Evolutionary conservation across 2,797 vertebrate species (phyloP), one percentile per base, ranked within the genome.

Genomic region (Serranus cabrilla): DNA sequence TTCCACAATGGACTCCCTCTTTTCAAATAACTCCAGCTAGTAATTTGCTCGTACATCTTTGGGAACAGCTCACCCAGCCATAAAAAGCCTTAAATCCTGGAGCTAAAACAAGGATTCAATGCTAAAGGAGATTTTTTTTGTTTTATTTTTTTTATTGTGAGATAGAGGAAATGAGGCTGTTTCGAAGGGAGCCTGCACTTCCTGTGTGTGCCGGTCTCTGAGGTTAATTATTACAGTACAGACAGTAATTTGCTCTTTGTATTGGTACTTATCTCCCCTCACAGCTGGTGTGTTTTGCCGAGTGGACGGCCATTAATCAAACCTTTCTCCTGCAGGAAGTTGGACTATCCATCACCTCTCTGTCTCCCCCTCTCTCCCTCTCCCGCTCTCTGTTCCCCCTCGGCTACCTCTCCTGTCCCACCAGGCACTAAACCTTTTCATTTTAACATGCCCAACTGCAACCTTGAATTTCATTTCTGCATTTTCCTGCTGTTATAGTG

Each of bases 301-400:
- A 93, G 92, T 91, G 94, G 93, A 94, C 87, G 82, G 88, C 94
- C 95, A 98, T 98, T 97, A 97, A 98, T 98, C 97, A 97, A 92
- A 94, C 93, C 91, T 92, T 92, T 95, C 94, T 95, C 49, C 93
- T 92, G 90, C 87, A 92, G 89, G 87, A 89, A 95, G 95, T 95
- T 91, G 91, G 95, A 94, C 93, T 87, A 97, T 98, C 95, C 94
- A 97, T 97, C 96, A 96, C 79, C 74, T 69, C 86, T 75, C 86
- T 55, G 76, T 39, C 78, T 51, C 54, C 20, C 58, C 63, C 20
- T 43, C 25, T 25, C 49, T 37, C 72, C 45, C 62, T 54, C 73
- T 40, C 49, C 25, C 43, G 47, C 56, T 17, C 43, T 45, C 51
- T 65, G 71, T 27, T 10, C 78, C 66, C 0, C 0, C 74, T 69